Base-by-base conservation (phyloP, 2,797 vertebrate species). In the Poecilia picta region DNA sequence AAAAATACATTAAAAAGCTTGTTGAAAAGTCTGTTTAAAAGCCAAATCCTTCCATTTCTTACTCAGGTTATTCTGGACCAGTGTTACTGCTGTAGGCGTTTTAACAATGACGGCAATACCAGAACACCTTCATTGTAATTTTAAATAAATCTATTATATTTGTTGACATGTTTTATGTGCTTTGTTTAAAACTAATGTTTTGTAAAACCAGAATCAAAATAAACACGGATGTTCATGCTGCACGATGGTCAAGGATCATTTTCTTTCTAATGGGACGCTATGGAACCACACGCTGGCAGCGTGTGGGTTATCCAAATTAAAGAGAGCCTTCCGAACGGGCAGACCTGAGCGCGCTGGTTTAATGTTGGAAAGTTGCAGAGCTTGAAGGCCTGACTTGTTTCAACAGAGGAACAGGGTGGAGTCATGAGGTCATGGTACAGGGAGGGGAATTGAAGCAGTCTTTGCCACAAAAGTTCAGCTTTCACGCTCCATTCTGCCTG, bases 401-500 rank as follows among this genome's bases (percentile, higher is more conserved):
- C 71, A 43, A 11, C 31, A n/a, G 82, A 59, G 73, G 49, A 78
- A 33, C 2, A 79, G 90, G 93, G 93, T 92, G 93, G 92, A 88
- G 92, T 87, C 80, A 13, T 62, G 77, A 89, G 62, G 28, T n/a
- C 57, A 81, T 80, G 80, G 82, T 73, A 85, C 81, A 85, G 70
- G 88, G 89, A 78, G 85, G 88, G 85, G 73, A 13, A 13, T 68
- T 77, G 59, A 82, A 81, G 76, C 87, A 87, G 74, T 47, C 73
- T 83, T 84, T 72, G 78, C 57, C 46, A 39, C 66, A 81, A 81
- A 89, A 87, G 92, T 94, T 93, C 66, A 93, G 91, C 28, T 45
- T 89, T 88, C 93, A 94, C 93, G 92, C 25, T 91, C 91, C 92
- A 85, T 86, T 80, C 74, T 80, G 76, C 68, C 74, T 47, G 3